Base-by-base conservation (phyloP, 2,113 vertebrate species). In the Etheostoma spectabile region DNA sequence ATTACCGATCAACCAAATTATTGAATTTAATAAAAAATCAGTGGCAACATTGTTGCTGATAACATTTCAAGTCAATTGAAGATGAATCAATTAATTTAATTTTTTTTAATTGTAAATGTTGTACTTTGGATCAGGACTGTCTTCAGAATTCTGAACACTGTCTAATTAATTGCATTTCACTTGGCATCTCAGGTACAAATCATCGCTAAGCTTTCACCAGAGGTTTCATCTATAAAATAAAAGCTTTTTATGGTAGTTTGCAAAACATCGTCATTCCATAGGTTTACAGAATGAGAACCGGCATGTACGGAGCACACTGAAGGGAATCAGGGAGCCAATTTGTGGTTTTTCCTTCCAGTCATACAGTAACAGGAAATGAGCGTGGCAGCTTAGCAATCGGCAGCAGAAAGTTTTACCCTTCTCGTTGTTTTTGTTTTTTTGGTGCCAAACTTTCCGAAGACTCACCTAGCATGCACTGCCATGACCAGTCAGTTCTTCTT, bases 401-500 rank as follows among this genome's bases (percentile, higher is more conserved):
- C 77, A 45, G 56, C 83, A 86, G 73, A 89, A 92, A 92, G 86
- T 90, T 92, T 79, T 73, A 53, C 80, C 74, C 49, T 13, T 33
- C 80, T 86, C 69, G 19, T 81, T 88, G 27, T 27, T 27, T 1
- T 27, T 27, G 27, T 88, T 78, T 71, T 83, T 76, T 61, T 51
- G 51, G 67, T 72, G 79, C 59, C 74, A 80, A 86, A 83, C 83
- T 88, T 90, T 83, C 51, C 48, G 5, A 4, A 74, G n/a, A 59
- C 81, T 90, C 76, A 91, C 89, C 88, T 93, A 80, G 75, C 88
- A 90, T 88, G 85, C 79, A 84, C 88, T 30, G 69, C 81, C 72
- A 68, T 60, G 66, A 80, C 88, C 83, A 75, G 70, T 85, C 45
- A 59, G 22, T 55, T 89, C 74, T 88, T 83, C 85, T 80, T 45